Evolutionary conservation across 2,888 invertebrate species (phyloP).

Genomic region (Tolmerus cingulatus): DNA sequence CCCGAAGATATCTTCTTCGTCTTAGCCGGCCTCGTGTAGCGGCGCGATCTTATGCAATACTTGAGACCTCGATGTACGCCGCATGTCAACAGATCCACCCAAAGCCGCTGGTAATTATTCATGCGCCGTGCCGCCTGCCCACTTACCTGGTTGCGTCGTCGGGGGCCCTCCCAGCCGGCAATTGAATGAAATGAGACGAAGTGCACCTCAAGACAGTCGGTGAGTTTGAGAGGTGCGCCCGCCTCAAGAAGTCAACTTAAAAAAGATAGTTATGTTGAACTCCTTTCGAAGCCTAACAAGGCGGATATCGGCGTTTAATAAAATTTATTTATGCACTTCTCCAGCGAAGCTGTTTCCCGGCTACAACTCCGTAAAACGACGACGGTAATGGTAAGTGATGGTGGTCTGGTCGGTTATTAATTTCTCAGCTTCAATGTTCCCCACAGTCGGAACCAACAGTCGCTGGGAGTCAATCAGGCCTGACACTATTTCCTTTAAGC

Average conservation of each 20-base stretch:
- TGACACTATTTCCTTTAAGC: not conserved
- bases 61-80: not conserved
- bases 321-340: not conserved
- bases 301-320: constrained; percentile 2
- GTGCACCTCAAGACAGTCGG: not conserved
- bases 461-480: not conserved
- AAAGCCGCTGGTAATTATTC: not conserved
- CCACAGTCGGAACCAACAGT: not conserved
- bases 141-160: not conserved
- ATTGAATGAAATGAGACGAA: constrained; percentile 4
- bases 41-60: not conserved
- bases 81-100: not conserved
- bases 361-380: not conserved
- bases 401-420: not conserved
- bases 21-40: not conserved
- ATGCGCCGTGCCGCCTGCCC: not conserved
- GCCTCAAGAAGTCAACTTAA: not conserved
- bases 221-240: not conserved
- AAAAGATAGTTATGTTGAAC: not conserved
- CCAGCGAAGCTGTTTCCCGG: not conserved
- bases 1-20: not conserved
- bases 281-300: not conserved
- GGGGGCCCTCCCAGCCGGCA: not conserved
- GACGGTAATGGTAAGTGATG: not conserved
- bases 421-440: not conserved